Conservation (phyloP, 2,113 vertebrate genomes). For the Mellivora capensis region DNA sequence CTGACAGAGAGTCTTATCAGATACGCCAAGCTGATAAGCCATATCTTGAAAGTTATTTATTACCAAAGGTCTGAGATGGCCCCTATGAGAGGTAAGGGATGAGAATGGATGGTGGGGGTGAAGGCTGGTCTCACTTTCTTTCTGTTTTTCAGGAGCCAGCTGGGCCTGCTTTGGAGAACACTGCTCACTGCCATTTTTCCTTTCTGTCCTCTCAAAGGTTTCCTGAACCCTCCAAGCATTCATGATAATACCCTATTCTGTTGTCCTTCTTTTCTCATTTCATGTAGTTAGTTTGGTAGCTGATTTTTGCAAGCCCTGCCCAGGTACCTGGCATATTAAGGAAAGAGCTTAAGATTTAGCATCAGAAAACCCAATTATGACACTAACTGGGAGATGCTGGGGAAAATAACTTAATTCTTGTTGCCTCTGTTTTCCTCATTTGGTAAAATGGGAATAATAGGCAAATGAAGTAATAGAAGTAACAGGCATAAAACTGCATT, state of each 20-base stretch:
- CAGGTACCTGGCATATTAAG: neutral
- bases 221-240: neutral
- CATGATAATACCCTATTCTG: neutral
- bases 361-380: neutral
- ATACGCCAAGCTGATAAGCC: neutral
- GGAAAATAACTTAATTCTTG: neutral
- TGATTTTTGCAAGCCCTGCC: neutral
- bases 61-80: neutral
- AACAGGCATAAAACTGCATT: neutral
- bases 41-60: neutral
- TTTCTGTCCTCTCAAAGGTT: neutral
- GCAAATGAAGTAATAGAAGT: neutral
- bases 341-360: neutral
- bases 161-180: conserved; percentile 12
- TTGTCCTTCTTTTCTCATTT: neutral
- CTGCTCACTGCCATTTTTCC: neutral
- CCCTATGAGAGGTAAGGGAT: neutral
- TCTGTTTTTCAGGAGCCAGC: neutral
- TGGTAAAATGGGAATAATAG: neutral
- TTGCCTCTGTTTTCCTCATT: conserved; percentile 11
- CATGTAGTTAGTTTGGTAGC: neutral
- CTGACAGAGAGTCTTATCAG: neutral
- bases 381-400: neutral
- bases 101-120: neutral
- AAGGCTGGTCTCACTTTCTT: conserved; percentile 20